Conservation (phyloP, 2,797 vertebrate genomes). For the Coreius guichenoti region DNA sequence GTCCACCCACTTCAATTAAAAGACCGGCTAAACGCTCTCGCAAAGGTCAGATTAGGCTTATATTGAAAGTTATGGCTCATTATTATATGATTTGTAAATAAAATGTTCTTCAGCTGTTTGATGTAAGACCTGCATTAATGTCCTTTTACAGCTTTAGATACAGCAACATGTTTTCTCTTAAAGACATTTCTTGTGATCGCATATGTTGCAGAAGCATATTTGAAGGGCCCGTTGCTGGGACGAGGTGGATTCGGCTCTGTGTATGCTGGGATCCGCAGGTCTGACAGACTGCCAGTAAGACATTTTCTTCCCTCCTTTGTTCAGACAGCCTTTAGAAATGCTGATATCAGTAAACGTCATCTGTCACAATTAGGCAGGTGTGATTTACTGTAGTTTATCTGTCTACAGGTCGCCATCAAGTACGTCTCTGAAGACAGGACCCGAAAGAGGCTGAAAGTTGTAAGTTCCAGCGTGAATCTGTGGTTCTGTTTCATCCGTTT, state of each 20-base stretch:
- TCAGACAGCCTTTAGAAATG: not conserved
- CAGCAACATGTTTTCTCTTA: not conserved
- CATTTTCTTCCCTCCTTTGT: not conserved
- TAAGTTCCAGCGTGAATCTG: conserved; percentile 8
- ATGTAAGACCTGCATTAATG: too few species aligned
- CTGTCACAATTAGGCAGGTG: not conserved
- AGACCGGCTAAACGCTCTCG: not conserved
- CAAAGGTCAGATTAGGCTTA: not conserved
- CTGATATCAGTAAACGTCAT: conserved; percentile 10
- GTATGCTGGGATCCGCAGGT: conserved; percentile 39
- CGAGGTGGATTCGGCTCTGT: conserved; percentile 42
- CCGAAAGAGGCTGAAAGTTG: conserved; percentile 9
- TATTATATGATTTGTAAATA: too few species aligned
- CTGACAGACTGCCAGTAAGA: conserved; percentile 44
- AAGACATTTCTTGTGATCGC: not conserved
- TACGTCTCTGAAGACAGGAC: conserved; percentile 28
- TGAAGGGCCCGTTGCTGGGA: conserved; percentile 29
- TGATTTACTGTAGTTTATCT: not conserved
- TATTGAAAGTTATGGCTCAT: not conserved
- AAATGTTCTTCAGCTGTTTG: not conserved
- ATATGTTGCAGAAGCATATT: conserved; percentile 13
- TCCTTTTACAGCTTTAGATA: too few species aligned
- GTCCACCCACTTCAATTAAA: not conserved
- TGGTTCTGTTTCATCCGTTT: too few species aligned
- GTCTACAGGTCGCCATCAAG: conserved; percentile 51